Base-by-base conservation (phyloP, 2,888 invertebrate species). In the Anoncus sp. region DNA sequence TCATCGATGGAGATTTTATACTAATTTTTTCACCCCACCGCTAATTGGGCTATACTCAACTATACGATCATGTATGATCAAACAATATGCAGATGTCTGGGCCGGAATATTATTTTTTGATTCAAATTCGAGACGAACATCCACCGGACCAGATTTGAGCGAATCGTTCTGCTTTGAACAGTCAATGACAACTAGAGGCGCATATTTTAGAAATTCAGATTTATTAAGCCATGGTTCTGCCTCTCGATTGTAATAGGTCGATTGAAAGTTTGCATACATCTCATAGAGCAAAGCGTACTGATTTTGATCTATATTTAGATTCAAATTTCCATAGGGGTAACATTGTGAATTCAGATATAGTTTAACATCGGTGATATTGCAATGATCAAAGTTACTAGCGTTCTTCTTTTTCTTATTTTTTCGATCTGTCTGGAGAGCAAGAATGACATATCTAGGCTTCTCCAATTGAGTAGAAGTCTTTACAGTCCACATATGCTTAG, bases 281-380 rank as follows among this genome's bases (percentile, higher is more conserved):
- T 87, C 82, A 77, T 86, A 87, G 1, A 87, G 60, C 16, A 83
- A 18, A 27, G 85, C 81, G 69, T 49, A 86, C 24, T 84, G 80
- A 88, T 59, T 67, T 38, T 27, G n/a, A 16, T 22, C 31, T 14
- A 70, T 57, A 49, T 70, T 43, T 3, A 75, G 55, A 24, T 71
- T 76, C 12, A 65, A 66, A 82, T 86, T 85, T 71, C 87, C 87
- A 81, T 90, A 89, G 0, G 88, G 88, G 81, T 85, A 90, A 24
- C 81, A 22, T 51, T n/a, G 22, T 5, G 87, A 88, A 81, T 89
- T 89, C 43, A 89, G 79, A 72, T 85, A 87, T n/a, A 89, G 73
- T 74, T 85, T 88, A 16, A 90, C 74, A 80, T 90, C 86, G 22
- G 75, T 85, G 38, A 90, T 57, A 40, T 86, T 77, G 75, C 87